Base-by-base conservation (phyloP, 2,113 vertebrate genomes). In the Hoplias malabaricus region DNA sequence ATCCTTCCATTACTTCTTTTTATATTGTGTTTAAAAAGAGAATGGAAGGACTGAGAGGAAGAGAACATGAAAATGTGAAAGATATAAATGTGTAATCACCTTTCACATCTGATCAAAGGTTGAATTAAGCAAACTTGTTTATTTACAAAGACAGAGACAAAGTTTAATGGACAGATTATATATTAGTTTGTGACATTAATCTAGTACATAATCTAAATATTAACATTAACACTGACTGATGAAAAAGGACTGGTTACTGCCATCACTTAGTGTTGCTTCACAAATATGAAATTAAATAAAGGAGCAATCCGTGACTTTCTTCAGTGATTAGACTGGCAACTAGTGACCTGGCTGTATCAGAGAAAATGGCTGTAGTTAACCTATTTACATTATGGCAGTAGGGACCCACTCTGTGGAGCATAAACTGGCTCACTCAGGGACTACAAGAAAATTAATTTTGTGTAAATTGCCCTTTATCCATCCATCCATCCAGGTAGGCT, bases 1-100 rank as follows among this genome's bases (percentile, higher is more conserved):
- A 69, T 80, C 63, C 78, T 80, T 80, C 78, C 33, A 69, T 78
- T 74, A 33, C 19, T n/a, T 69, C 72, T 63, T 78, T 78, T 70
- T 70, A 46, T 1, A 40, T 36, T 21, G 1, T 36, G 12, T 56
- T 69, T 69, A 33, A 69, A 77, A 77, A 78, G 76, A 40, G 76
- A 78, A 78, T 78, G 11, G 76, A 78, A 78, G 76, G 59, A 63
- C 21, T 33, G n/a, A 19, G 13, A 21, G 14, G 31, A 61, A 61
- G 31, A 61, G 36, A 63, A 21, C 16, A 63, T 36, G 59, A n/a
- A 63, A 36, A 63, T 63, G n/a, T 16, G 7, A 36, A 4, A 63
- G 56, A 34, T 69, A 19, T 5, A 16, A 40, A 38, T 7, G 46
- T 56, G 43, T 67, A 59, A 54, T 48, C 31, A 36, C 31, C 1